phyloP scores from a whole-genome alignment of 37 sponge, comb jelly and placozoan species.

The Crambe crambe region DNA sequence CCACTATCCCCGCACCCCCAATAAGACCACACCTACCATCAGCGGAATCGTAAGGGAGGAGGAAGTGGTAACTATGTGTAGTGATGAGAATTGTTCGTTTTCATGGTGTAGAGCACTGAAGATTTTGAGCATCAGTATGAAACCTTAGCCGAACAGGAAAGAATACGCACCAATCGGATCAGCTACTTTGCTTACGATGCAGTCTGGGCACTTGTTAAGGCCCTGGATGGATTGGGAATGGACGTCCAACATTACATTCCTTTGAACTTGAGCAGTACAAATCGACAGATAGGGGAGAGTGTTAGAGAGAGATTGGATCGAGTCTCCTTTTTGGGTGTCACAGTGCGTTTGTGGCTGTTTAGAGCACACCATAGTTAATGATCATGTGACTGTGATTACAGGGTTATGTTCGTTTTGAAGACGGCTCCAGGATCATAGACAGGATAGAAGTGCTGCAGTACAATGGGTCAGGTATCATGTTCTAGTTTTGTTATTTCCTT shows the following conservation, averaged over 20 bases:
- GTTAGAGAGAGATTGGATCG: neutral
- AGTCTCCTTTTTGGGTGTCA: neutral
- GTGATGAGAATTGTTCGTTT: no score
- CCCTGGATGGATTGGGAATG: neutral
- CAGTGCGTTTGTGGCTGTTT: neutral
- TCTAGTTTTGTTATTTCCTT: no score
- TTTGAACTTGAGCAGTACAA: neutral
- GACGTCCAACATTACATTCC: neutral
- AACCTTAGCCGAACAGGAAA: neutral
- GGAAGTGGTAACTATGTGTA: neutral
- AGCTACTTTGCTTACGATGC: conserved; percentile 29
- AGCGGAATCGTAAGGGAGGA: conserved; percentile 15
- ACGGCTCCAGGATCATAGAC: conserved; percentile 1
- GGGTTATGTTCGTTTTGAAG: conserved; percentile 42
- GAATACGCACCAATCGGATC: neutral
- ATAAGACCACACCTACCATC: neutral
- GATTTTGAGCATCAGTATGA: neutral
- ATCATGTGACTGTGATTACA: no score
- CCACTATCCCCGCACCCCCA: neutral
- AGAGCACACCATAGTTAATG: no score
- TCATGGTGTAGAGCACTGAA: neutral
- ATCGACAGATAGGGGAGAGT: neutral
- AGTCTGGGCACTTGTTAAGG: conserved; percentile 20
- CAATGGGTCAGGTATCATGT: neutral
- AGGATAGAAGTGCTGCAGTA: conserved; percentile 30